Evolutionary conservation across 2,113 vertebrate genomes (phyloP).

Genomic region (Aptenodytes patagonicus): DNA sequence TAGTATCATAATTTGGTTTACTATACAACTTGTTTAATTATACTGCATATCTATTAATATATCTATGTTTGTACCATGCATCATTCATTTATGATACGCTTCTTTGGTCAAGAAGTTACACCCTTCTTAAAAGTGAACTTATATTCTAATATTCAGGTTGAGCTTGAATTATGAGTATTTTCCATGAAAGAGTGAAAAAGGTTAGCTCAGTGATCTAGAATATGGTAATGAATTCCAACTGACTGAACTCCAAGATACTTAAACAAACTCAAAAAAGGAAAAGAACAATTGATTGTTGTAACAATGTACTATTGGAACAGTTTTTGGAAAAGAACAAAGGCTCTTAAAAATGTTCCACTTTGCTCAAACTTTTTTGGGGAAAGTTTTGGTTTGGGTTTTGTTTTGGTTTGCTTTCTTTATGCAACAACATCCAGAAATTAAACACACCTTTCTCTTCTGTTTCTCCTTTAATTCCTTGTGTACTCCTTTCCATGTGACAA

Average conservation of each 20-base stretch:
- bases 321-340: neutral
- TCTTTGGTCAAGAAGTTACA: neutral
- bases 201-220: neutral
- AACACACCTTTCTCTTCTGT: neutral
- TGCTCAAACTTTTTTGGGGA: rapidly evolving
- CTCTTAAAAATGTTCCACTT: neutral
- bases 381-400: neutral
- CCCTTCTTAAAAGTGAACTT: neutral
- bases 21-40: neutral
- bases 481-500: neutral
- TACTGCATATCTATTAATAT: neutral
- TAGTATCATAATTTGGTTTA: neutral
- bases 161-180: rapidly evolving
- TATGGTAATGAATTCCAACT: neutral
- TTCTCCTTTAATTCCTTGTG: neutral
- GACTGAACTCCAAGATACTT: neutral
- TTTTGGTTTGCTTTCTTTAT: neutral
- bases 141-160: neutral
- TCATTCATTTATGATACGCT: neutral
- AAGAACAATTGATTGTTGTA: neutral
- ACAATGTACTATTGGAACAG: neutral
- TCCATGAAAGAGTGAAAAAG: neutral
- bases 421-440: neutral
- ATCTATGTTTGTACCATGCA: neutral
- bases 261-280: neutral